phyloP scores from a whole-genome alignment of 2,797 vertebrate species.

The Sebastes goodei region DNA sequence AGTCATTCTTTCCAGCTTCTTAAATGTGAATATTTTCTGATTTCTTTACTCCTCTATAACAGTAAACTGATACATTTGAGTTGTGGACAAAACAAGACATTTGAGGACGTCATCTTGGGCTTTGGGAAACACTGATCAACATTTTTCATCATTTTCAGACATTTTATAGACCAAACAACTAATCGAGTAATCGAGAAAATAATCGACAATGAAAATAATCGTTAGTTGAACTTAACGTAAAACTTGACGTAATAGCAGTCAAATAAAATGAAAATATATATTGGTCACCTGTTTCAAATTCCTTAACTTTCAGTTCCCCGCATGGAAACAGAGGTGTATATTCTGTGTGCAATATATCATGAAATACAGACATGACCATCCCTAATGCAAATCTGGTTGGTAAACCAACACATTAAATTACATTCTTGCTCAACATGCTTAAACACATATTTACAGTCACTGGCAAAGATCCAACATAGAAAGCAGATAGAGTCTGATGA shows the following conservation, averaged over 20 bases:
- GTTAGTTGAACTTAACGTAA: too few relatives aligned
- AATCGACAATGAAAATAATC: too few relatives aligned
- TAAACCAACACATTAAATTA: neutral
- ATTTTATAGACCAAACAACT: too few relatives aligned
- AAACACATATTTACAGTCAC: neutral
- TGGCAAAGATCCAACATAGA: neutral
- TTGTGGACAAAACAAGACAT: too few relatives aligned
- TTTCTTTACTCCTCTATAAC: too few relatives aligned
- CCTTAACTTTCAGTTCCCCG: neutral
- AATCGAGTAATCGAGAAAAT: too few relatives aligned
- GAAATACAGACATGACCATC: neutral
- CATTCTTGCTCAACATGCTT: neutral
- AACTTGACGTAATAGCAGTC: neutral
- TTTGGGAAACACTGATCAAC: too few relatives aligned
- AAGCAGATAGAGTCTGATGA: neutral
- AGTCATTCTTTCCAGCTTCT: too few relatives aligned
- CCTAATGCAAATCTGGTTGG: neutral
- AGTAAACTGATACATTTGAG: too few relatives aligned
- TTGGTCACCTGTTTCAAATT: neutral
- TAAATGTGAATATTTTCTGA: too few relatives aligned
- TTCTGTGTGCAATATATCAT: neutral
- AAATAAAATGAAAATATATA: neutral
- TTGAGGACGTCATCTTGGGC: too few relatives aligned
- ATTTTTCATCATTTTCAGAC: too few relatives aligned
- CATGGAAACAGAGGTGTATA: neutral